Base-by-base conservation (phyloP, 2,888 invertebrate species). In the Frankliniella intonsa region DNA sequence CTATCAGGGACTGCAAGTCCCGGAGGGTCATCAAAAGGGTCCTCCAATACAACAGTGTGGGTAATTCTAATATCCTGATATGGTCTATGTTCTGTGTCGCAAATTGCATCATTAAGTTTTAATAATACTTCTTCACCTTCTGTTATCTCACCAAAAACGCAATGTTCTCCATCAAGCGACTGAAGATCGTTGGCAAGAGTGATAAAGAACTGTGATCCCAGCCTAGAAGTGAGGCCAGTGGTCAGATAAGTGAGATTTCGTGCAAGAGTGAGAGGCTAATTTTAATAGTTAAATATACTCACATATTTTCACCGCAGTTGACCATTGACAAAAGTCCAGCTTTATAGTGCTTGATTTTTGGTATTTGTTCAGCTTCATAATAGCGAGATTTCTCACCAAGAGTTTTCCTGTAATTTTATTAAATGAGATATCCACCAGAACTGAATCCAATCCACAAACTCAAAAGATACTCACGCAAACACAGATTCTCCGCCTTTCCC, bases 61-160 rank as follows among this genome's bases (percentile, higher is more conserved):
- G 97, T 97, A 83, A 99, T 96, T 85, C 99, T 92, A 83, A 98
- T 95, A 88, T 98, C 98, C 87, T 97, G 94, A 87, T 95, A 99
- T 0, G 99, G 99, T 50, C 96, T 91, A 86, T 97, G 93, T 76
- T 93, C 92, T 50, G 92, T 93, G 89, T 99, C 98, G 86, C 97
- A 97, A 85, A 98, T 96, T 0, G 95, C 92, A 86, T 98, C 97
- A 88, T 99, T 99, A 0, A 99, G 90, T 87, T 94, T 94, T 22
- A 95, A 92, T 25, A 99, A 89, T 2, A 97, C 91, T 84, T 97
- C 97, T 81, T 94, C 89, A 0, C 97, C 99, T 89, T 99, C 99
- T 0, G 94, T 93, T 3, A 99, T 95, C 89, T 96, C 95, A 0
- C 98, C 99, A 88, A 99, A 98, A 22, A 99, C 95, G 87, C 97